phyloP scores from a whole-genome alignment of 2,113 vertebrate genomes.

The Microcebus griseorufus region DNA sequence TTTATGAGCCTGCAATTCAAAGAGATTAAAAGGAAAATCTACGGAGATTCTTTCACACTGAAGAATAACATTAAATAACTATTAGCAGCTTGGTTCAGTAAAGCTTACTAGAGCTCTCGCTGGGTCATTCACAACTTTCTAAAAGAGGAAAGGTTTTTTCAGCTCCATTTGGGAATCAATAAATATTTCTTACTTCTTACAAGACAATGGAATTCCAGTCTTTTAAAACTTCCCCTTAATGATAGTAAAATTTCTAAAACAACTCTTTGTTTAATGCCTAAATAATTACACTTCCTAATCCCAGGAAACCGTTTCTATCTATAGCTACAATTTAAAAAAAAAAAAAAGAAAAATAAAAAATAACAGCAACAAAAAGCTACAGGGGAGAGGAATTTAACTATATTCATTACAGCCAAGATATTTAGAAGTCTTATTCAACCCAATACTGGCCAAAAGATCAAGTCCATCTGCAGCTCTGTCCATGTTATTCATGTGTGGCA shows the following conservation, averaged over 20 bases:
- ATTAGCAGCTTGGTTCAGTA: conserved; percentile 87
- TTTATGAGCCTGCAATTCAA: conserved; percentile 89
- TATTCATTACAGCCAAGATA: conserved; percentile 8
- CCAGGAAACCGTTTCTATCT: conserved; percentile 37
- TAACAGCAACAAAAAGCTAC: conserved; percentile 32
- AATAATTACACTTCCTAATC: conserved; percentile 56
- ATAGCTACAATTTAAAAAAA: conserved; percentile 46
- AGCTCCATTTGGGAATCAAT: conserved; percentile 87
- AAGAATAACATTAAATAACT: conserved; percentile 91
- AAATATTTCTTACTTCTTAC: conserved; percentile 87
- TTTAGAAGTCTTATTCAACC: conserved; percentile 36
- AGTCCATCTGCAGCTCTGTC: neutral
- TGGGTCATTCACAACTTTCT: conserved; percentile 87
- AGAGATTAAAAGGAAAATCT: conserved; percentile 89
- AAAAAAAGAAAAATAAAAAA: conserved; percentile 56
- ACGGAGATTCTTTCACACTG: conserved; percentile 86
- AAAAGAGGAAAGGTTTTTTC: conserved; percentile 86
- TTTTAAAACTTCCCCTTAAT: conserved; percentile 79
- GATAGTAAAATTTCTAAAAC: conserved; percentile 80
- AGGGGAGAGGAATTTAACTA: conserved; percentile 47
- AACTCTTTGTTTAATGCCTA: conserved; percentile 72
- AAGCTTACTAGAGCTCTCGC: conserved; percentile 87
- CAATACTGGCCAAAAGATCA: conserved; percentile 10
- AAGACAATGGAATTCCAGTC: conserved; percentile 82
- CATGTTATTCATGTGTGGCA: neutral